Conservation (phyloP, 2,113 vertebrate species). For the Meriones unguiculatus region DNA sequence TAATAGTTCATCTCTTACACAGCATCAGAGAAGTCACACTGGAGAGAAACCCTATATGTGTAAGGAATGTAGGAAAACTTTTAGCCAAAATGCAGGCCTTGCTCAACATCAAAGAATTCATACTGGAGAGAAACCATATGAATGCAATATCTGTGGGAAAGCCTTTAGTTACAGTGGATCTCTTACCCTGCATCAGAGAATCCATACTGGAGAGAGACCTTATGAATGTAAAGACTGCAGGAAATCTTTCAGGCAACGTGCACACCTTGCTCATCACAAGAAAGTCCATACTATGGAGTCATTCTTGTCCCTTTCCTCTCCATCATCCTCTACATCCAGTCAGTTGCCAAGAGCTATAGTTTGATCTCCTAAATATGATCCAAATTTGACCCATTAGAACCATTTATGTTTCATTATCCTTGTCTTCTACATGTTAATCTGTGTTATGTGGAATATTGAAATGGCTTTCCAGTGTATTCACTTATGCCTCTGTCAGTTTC, state of each 20-base stretch:
- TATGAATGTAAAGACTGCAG: slow-evolving; percentile 80
- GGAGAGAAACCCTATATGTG: slow-evolving; percentile 81
- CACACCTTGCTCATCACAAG: slow-evolving; percentile 80
- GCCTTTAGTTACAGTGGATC: slow-evolving; percentile 81
- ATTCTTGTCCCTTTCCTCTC: slow-evolving; percentile 51
- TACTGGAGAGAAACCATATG: slow-evolving; percentile 80
- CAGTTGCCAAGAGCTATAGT: slow-evolving; percentile 56
- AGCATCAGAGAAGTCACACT: slow-evolving; percentile 79
- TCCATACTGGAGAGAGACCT: slow-evolving; percentile 79
- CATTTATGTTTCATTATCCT: not conserved
- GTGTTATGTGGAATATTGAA: not conserved
- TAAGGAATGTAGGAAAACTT: slow-evolving; percentile 83
- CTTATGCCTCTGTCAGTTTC: not conserved
- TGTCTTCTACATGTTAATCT: not conserved
- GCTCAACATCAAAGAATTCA: slow-evolving; percentile 82
- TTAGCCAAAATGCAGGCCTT: slow-evolving; percentile 82
- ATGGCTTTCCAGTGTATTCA: not conserved
- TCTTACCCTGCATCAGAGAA: slow-evolving; percentile 80
- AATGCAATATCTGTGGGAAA: slow-evolving; percentile 79
- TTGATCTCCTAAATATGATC: slow-evolving; percentile 68
- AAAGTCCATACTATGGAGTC: slow-evolving; percentile 81
- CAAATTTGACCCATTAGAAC: not conserved
- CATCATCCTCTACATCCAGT: slow-evolving; percentile 38
- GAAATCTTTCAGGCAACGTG: slow-evolving; percentile 80
- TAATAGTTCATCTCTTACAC: slow-evolving; percentile 83